Evolutionary conservation across 1,140 invertebrate species (phyloP).

Genomic region (Lamellibrachia luymesi): DNA sequence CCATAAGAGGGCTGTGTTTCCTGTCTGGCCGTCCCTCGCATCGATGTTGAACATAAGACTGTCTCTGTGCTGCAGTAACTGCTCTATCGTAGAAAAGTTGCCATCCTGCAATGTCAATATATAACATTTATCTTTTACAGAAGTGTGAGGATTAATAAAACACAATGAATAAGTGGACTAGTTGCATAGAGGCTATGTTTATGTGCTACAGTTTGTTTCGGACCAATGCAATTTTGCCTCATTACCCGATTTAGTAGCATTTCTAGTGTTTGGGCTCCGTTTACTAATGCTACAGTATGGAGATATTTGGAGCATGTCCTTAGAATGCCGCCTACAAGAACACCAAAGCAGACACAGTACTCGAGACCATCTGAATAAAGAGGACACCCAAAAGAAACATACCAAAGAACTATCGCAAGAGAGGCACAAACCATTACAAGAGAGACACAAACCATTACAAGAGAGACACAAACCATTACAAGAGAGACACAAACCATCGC

Average conservation of each 20-base stretch:
- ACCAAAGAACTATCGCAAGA: too few species aligned
- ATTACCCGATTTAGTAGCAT: neutral
- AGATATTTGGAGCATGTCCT: too few species aligned
- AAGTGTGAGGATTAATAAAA: neutral
- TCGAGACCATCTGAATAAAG: too few species aligned
- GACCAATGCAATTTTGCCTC: neutral
- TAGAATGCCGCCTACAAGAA: too few species aligned
- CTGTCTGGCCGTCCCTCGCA: constrained; percentile 51
- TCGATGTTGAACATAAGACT: constrained; percentile 47
- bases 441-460: too few species aligned
- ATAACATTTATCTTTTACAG: neutral
- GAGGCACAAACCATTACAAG: too few species aligned
- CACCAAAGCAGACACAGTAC: too few species aligned
- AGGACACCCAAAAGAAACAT: too few species aligned
- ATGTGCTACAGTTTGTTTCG: neutral
- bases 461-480: too few species aligned
- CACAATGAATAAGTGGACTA: neutral
- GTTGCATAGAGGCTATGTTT: neutral
- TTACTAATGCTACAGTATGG: neutral
- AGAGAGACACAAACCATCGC: too few species aligned
- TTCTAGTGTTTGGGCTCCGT: neutral
- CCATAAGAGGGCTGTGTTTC: constrained; percentile 54
- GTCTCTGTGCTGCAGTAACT: constrained; percentile 41
- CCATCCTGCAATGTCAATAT: constrained; percentile 44
- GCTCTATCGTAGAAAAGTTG: constrained; percentile 44